Evolutionary conservation across 1,140 invertebrate species (phyloP).

Genomic region (Cryptotermes secundus): DNA sequence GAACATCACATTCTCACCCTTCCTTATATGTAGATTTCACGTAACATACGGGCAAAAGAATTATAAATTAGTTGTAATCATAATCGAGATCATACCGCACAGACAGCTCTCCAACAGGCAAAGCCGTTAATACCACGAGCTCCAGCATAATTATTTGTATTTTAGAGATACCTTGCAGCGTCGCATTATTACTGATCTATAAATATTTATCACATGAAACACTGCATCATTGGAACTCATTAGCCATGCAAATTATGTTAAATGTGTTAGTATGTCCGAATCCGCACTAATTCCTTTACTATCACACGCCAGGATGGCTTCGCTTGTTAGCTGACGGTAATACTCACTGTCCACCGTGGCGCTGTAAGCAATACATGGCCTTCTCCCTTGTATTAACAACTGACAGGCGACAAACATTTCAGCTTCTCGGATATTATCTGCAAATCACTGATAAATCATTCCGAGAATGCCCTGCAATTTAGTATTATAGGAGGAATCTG

Average conservation of each 20-base stretch:
- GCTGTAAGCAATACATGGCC: not conserved
- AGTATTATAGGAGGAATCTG: not conserved
- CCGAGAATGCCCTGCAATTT: not conserved
- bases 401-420: not conserved
- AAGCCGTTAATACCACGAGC: not conserved
- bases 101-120: not conserved
- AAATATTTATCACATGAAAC: slow-evolving; percentile 15
- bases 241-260: slow-evolving; percentile 13
- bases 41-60: too few species aligned
- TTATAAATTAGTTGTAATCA: too few species aligned
- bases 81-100: not conserved
- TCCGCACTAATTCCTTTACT: not conserved
- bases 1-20: too few species aligned
- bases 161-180: not conserved
- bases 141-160: not conserved
- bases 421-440: not conserved
- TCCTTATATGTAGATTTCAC: too few species aligned
- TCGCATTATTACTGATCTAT: not conserved
- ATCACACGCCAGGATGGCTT: not conserved
- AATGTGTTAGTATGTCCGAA: slow-evolving; percentile 11
- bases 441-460: not conserved
- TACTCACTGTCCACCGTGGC: not conserved
- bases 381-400: not conserved
- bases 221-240: slow-evolving; percentile 8
- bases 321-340: not conserved